A percentile compares a stretch with the other conserved stretches of the same genome.
Conservation (phyloP, 2,113 vertebrate genomes). For the Equus quagga region DNA sequence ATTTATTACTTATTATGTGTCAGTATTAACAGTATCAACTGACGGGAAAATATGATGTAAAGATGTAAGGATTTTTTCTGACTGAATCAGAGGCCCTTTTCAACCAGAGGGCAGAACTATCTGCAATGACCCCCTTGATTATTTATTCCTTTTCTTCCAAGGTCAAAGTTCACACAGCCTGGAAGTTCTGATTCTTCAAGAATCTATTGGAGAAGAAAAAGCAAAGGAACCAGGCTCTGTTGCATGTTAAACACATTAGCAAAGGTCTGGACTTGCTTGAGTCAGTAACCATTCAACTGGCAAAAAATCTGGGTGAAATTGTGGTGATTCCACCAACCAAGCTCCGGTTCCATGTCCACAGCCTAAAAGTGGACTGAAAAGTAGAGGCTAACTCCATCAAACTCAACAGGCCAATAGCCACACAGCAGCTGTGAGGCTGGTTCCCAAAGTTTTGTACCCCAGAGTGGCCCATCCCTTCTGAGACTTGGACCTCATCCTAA, state of each 20-base stretch:
- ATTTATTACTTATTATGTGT: constrained; percentile 25
- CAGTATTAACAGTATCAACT: neutral
- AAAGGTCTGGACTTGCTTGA: neutral
- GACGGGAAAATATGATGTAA: neutral
- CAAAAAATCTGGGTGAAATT: neutral
- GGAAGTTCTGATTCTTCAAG: neutral
- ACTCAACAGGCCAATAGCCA: neutral
- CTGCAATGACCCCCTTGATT: neutral
- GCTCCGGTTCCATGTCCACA: neutral
- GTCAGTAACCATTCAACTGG: neutral
- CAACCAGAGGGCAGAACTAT: neutral
- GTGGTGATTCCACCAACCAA: neutral
- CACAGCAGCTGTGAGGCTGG: neutral
- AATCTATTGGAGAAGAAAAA: neutral
- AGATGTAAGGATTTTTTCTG: constrained; percentile 4
- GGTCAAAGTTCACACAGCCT: neutral
- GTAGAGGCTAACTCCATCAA: neutral
- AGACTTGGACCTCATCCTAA: neutral
- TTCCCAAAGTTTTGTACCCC: neutral
- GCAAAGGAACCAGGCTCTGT: neutral
- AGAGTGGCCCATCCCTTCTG: neutral
- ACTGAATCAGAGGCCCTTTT: constrained; percentile 24
- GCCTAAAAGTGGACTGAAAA: neutral
- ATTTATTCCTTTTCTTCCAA: constrained; percentile 39
- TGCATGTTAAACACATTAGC: neutral